These are phyloP conservation scores for Ciconia maguari DNA, from an alignment of 2,113 vertebrate genomes.

Conservation along the genomic window DNA sequence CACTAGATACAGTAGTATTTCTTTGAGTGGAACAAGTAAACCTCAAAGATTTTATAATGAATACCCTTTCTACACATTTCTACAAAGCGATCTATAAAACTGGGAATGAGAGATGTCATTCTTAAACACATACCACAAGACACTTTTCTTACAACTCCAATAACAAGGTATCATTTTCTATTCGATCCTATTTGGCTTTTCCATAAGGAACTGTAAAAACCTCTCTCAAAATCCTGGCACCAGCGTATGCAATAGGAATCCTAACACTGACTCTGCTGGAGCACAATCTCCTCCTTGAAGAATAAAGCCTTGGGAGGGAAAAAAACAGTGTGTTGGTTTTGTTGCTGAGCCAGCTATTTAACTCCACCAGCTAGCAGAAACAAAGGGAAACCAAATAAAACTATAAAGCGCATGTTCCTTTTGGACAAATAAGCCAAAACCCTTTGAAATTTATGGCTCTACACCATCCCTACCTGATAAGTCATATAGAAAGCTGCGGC, in stretches of 20 bases:
- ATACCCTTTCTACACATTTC: background rate
- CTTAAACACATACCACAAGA: background rate
- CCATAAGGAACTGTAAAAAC: slow-evolving; percentile 6
- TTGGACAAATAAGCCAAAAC: slow-evolving; percentile 16
- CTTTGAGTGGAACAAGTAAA: slow-evolving; percentile 20
- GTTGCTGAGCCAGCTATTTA: slow-evolving; percentile 51
- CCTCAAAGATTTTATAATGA: slow-evolving; percentile 22
- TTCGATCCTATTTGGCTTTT: background rate
- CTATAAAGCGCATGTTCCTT: background rate
- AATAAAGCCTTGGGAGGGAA: slow-evolving; percentile 1
- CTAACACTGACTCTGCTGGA: background rate
- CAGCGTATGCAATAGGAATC: background rate
- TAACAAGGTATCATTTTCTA: slow-evolving; percentile 1
- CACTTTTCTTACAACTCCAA: background rate
- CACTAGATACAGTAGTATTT: background rate
- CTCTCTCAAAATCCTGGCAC: slow-evolving; percentile 29
- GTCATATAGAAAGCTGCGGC: background rate
- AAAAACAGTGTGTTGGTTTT: background rate
- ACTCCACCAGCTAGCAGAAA: slow-evolving; percentile 38
- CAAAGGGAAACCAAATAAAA: slow-evolving; percentile 48
- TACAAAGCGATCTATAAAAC: background rate
- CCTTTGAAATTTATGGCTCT: slow-evolving; percentile 18
- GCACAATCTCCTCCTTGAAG: slow-evolving; percentile 32
- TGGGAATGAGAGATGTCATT: background rate
- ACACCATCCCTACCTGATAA: background rate